Conservation (phyloP, 2,797 vertebrate species). For the Falco cherrug region DNA sequence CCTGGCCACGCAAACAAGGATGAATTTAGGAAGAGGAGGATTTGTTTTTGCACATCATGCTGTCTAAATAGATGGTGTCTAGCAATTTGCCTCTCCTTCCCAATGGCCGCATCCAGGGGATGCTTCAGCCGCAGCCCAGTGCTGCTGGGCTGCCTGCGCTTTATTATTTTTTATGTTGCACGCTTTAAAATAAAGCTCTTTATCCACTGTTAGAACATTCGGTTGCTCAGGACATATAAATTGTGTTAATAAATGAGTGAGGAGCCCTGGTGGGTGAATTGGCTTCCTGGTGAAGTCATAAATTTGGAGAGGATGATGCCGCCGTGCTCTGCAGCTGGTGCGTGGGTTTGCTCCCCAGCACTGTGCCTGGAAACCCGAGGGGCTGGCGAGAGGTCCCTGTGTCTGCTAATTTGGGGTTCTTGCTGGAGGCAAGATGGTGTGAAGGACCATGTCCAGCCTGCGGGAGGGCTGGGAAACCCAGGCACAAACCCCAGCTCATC, state of each 20-base stretch:
- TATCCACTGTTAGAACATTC: background rate
- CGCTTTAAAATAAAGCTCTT: background rate
- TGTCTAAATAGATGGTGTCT: background rate
- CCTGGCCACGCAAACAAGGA: background rate
- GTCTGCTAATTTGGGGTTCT: background rate
- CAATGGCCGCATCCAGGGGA: accelerated
- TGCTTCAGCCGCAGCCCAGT: background rate
- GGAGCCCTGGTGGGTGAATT: conserved; percentile 38
- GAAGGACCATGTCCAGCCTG: background rate
- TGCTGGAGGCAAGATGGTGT: background rate
- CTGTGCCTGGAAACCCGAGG: background rate
- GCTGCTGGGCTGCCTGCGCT: background rate
- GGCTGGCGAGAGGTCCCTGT: accelerated
- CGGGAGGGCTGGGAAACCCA: background rate
- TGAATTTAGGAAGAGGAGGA: conserved; percentile 16
- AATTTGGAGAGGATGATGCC: conserved; percentile 30
- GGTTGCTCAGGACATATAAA: background rate
- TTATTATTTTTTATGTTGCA: background rate
- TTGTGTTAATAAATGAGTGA: conserved; percentile 32
- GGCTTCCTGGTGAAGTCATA: conserved; percentile 55
- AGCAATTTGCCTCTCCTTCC: background rate
- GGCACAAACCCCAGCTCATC: background rate
- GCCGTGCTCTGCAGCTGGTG: background rate
- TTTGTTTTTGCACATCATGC: background rate
- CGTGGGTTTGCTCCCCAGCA: background rate